phyloP scores from a whole-genome alignment of 1,140 invertebrate genomes.

The Drosophila orosa region DNA sequence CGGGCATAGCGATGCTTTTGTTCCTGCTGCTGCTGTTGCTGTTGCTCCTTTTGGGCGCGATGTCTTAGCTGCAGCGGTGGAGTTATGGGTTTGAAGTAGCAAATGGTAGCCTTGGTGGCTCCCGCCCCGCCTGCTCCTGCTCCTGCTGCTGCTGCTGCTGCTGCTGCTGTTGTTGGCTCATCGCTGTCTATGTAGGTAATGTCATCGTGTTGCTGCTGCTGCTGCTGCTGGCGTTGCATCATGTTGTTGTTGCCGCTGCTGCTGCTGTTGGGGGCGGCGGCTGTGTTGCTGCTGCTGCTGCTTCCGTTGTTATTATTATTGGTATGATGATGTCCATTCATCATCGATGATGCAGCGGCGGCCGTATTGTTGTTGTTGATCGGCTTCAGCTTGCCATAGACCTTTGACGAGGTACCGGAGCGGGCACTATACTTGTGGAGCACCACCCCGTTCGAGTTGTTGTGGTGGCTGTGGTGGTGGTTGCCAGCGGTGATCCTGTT shows the following conservation, averaged over 20 bases:
- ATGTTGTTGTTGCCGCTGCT: constrained; percentile 52
- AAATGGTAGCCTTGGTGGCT: constrained; percentile 36
- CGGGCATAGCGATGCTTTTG: constrained; percentile 45
- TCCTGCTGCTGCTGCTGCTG: neutral
- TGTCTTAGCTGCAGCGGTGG: constrained; percentile 53
- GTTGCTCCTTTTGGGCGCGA: constrained; percentile 30
- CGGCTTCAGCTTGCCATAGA: constrained; percentile 57
- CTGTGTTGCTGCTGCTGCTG: constrained; percentile 16
- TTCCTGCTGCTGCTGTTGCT: constrained; percentile 19
- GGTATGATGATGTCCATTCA: constrained; percentile 23
- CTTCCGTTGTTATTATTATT: constrained; percentile 12
- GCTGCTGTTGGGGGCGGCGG: constrained; percentile 21
- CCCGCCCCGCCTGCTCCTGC: neutral
- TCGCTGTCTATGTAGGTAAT: constrained; percentile 83
- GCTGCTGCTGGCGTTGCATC: constrained; percentile 60
- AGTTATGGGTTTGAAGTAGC: constrained; percentile 69
- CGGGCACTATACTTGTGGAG: constrained; percentile 29
- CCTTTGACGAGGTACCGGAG: constrained; percentile 10
- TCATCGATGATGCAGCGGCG: constrained; percentile 9
- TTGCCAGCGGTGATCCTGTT: constrained; percentile 11
- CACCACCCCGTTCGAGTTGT: constrained; percentile 19
- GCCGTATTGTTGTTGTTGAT: constrained; percentile 6
- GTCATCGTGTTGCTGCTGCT: constrained; percentile 68
- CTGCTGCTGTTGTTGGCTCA: constrained; percentile 64
- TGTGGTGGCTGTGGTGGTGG: constrained; percentile 10